Evolutionary conservation across 2,113 vertebrate species (phyloP), one percentile per base, ranked within the genome.

Genomic region (Mastomys natalensis): DNA sequence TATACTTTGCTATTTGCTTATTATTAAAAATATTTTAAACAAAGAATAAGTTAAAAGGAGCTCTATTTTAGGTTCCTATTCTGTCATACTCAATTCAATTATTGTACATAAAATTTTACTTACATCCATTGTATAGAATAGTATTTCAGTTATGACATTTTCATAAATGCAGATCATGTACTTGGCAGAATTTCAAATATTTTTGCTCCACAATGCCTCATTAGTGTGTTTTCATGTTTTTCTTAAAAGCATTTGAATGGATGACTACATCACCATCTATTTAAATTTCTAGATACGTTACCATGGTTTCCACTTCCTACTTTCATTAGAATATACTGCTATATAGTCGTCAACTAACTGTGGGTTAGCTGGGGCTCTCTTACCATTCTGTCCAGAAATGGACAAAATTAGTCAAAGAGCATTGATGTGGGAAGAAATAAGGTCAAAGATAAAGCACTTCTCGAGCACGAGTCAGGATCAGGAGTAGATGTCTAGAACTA

Each of bases 261-360:
- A 7, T 81, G 7, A 43, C 15, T 2, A 19, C 6, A 13, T 24
- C 7, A 7, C 2, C 12, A 26, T 55, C 45, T 72, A 48, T 51
- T 90, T 72, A 77, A 29, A 4, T 60, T 60, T 93, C 12, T 55
- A 37, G 0, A 37, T 0, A 11, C 15, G 9, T 72, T 64, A 55
- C 72, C 21, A n/a, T 26, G 58, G 29, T 12, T 73, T 26, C 7
- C 3, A 24, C 16, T 2, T 62, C 31, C 77, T 74, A 22, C 7
- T 26, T 91, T 89, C 6, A 51, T 0, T 21, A 43, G 48, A n/a
- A 8, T 0, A 0, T 26, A 24, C 8, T 53, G 60, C 3, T 37
- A 17, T 7, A 37, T 2, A 17, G 4, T 40, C 80, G 21, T 51
- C 40, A 31, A 16, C 9, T 40, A 31, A 16, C 9, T 40, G 58